phyloP scores from a whole-genome alignment of 2,797 vertebrate genomes.

The Ara ararauna region DNA sequence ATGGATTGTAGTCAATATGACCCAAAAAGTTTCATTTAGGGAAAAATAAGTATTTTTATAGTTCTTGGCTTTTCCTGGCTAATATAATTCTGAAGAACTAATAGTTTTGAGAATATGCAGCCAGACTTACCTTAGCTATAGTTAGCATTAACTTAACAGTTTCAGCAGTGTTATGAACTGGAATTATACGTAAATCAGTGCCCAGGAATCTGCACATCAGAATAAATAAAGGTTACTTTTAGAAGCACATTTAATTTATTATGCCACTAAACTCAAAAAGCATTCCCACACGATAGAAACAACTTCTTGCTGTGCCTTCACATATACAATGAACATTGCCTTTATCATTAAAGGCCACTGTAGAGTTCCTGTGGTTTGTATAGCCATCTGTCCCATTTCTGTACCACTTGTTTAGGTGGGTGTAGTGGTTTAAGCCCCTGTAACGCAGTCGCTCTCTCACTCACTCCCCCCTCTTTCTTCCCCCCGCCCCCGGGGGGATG shows the following conservation, averaged over 20 bases:
- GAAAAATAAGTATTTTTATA: neutral
- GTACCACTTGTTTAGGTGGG: neutral
- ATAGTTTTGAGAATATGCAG: neutral
- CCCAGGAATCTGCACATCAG: conserved; percentile 86
- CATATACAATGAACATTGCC: neutral
- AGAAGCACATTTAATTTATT: neutral
- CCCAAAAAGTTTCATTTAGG: neutral
- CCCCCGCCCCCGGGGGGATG: no score
- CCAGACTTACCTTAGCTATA: conserved; percentile 87
- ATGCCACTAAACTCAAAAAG: neutral
- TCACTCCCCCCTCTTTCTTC: no score
- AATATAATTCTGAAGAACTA: neutral
- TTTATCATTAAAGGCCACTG: neutral
- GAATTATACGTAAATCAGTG: conserved; percentile 88
- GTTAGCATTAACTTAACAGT: conserved; percentile 88
- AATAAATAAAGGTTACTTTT: neutral
- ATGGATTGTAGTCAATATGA: neutral
- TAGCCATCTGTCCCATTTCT: conserved; percentile 26
- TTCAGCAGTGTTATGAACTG: conserved; percentile 85
- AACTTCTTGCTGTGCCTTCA: neutral
- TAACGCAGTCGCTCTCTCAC: no score
- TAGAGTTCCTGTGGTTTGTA: neutral
- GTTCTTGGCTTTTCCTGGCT: neutral
- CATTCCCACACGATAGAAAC: neutral
- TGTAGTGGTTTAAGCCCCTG: no score